phyloP scores from a whole-genome alignment of 2,797 vertebrate genomes.

The Propithecus perrieri region DNA sequence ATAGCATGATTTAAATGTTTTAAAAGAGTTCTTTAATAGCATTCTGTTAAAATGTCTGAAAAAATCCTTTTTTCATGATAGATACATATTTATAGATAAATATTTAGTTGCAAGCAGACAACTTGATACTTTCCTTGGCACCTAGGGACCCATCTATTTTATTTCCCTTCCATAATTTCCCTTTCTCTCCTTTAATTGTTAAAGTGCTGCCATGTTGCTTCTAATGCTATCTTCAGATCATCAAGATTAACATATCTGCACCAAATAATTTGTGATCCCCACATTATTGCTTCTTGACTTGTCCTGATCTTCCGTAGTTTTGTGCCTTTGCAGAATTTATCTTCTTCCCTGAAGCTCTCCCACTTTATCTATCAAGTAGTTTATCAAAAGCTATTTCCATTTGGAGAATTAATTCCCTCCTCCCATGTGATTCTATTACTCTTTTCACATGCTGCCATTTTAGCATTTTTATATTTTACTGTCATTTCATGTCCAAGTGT shows the following conservation, averaged over 20 bases:
- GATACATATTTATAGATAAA: neutral
- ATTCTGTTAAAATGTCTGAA: neutral
- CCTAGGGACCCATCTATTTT: neutral
- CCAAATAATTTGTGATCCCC: neutral
- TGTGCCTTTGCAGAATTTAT: neutral
- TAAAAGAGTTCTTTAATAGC: neutral
- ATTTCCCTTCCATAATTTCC: neutral
- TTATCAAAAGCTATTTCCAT: neutral
- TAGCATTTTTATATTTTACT: neutral
- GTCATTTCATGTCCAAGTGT: neutral
- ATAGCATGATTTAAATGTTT: neutral
- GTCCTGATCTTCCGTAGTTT: neutral
- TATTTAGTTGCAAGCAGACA: neutral
- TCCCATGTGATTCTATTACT: accelerated
- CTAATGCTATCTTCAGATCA: neutral
- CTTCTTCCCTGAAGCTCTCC: neutral
- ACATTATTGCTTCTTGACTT: neutral
- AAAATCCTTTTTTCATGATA: neutral
- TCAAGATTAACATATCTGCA: neutral
- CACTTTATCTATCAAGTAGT: neutral
- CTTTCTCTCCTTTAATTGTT: neutral
- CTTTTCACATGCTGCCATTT: neutral
- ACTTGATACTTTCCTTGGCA: neutral
- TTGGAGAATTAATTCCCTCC: neutral
- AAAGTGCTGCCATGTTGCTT: neutral